A percentile compares a stretch with the other conserved stretches of the same genome.
Evolutionary conservation across 2,888 invertebrate species (phyloP).

Genomic region (Eilema depressum): DNA sequence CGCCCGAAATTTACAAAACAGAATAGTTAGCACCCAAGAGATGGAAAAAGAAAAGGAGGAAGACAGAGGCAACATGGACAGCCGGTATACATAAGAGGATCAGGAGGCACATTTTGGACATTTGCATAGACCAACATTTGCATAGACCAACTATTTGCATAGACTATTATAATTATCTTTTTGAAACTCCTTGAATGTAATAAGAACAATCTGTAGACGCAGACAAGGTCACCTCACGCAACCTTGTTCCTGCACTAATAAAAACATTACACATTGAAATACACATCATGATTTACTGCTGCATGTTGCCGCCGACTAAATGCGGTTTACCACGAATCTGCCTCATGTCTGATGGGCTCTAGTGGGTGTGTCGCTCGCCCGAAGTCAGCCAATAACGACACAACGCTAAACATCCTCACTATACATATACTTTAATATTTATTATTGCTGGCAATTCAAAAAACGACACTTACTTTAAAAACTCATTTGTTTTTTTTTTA

Average conservation of each 20-base stretch:
- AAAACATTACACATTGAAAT: constrained; percentile 14
- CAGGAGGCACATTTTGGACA: no score
- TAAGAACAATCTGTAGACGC: background rate
- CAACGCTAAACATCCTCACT: constrained; percentile 23
- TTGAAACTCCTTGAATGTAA: background rate
- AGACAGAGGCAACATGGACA: no score
- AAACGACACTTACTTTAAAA: constrained; percentile 1
- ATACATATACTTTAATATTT: constrained; percentile 21
- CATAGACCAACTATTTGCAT: no score
- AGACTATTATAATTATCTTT: background rate
- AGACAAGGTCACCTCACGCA: constrained; percentile 36
- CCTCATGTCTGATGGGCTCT: constrained; percentile 26
- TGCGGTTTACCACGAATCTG: constrained; percentile 5
- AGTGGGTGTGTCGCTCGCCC: constrained; percentile 40
- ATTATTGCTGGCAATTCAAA: constrained; percentile 8
- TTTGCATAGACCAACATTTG: no score
- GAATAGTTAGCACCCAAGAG: no score
- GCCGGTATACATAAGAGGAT: no score
- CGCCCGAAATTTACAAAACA: no score
- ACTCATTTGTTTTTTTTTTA: constrained; percentile 21
- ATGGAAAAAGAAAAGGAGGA: no score
- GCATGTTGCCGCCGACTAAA: constrained; percentile 7
- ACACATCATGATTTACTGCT: constrained; percentile 28
- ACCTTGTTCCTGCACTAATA: constrained; percentile 24
- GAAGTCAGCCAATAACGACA: constrained; percentile 34